A percentile compares a stretch with the other conserved stretches of the same genome.
These are phyloP conservation scores for Dastarcus helophoroides DNA, from an alignment of 2,888 invertebrate genomes.

Conservation along the genomic window DNA sequence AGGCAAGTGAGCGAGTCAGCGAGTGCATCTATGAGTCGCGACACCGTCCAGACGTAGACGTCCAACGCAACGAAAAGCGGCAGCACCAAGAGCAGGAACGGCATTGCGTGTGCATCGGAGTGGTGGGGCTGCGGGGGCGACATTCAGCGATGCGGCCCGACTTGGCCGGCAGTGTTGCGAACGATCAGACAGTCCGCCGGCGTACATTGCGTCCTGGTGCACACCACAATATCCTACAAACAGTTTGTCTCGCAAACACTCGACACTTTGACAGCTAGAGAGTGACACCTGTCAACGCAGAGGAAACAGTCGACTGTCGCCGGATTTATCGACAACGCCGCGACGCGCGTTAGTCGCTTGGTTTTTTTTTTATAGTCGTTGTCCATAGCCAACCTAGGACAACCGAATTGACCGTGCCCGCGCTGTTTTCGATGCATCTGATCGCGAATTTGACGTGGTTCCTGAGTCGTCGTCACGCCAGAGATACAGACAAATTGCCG, in stretches of 20 bases:
- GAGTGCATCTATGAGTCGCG: slow-evolving; percentile 7
- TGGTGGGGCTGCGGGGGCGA: slow-evolving; percentile 19
- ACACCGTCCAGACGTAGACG: slow-evolving; percentile 11
- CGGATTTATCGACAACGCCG: neutral
- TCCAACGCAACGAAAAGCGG: slow-evolving; percentile 1
- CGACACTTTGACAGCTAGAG: too few relatives aligned
- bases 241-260: slow-evolving; percentile 4
- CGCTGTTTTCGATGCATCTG: slow-evolving; percentile 7
- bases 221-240: slow-evolving; percentile 5
- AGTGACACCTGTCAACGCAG: too few relatives aligned
- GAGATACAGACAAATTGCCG: neutral
- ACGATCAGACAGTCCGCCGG: slow-evolving; percentile 42
- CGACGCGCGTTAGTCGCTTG: neutral
- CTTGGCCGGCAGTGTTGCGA: slow-evolving; percentile 34
- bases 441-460: slow-evolving; percentile 3
- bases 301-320: too few relatives aligned
- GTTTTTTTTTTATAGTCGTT: neutral
- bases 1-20: too few relatives aligned
- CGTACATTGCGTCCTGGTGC: slow-evolving; percentile 15
- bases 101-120: slow-evolving; percentile 16
- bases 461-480: slow-evolving; percentile 3
- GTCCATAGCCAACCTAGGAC: slow-evolving; percentile 10
- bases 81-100: slow-evolving; percentile 7
- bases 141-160: slow-evolving; percentile 17
- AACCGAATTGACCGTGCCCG: slow-evolving; percentile 9